Percentiles rank a stretch among this genome's conserved stretches.
phyloP scores from a whole-genome alignment of 2,888 invertebrate genomes.

The Synanthedon andrenaeformis region DNA sequence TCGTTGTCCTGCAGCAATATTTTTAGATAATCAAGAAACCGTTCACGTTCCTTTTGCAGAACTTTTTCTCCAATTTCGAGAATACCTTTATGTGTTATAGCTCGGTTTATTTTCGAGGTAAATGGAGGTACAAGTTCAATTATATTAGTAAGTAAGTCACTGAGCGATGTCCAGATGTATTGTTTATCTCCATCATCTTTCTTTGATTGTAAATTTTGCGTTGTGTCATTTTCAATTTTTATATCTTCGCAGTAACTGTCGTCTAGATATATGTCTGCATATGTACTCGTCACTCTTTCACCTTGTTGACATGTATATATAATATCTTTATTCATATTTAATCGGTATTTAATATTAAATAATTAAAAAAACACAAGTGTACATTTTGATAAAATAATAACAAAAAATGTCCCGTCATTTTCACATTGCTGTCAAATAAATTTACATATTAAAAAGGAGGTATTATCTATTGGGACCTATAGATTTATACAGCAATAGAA shows the following conservation, averaged over 20 bases:
- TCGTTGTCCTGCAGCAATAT: conserved; percentile 38
- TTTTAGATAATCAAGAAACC: conserved; percentile 25
- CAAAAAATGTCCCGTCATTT: background rate
- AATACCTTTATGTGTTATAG: conserved; percentile 52
- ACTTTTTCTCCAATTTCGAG: conserved; percentile 42
- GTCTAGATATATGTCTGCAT: conserved; percentile 46
- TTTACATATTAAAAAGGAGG: no score
- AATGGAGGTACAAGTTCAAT: conserved; percentile 49
- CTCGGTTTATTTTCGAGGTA: conserved; percentile 56
- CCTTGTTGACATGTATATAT: conserved; percentile 19
- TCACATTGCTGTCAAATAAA: background rate
- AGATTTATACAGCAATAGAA: no score
- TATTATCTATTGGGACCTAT: no score
- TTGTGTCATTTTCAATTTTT: conserved; percentile 6
- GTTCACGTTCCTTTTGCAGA: conserved; percentile 28
- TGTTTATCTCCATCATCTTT: conserved; percentile 1
- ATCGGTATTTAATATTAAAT: conserved; percentile 1
- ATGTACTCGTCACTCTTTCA: conserved; percentile 40
- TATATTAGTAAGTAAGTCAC: conserved; percentile 46
- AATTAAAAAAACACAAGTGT: background rate
- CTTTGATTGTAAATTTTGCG: background rate
- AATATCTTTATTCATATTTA: conserved; percentile 26
- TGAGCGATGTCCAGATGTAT: conserved; percentile 49
- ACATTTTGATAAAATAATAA: background rate
- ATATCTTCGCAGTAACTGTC: conserved; percentile 25